phyloP scores from a whole-genome alignment of 1,140 invertebrate genomes.

The Heliothis subflexa region DNA sequence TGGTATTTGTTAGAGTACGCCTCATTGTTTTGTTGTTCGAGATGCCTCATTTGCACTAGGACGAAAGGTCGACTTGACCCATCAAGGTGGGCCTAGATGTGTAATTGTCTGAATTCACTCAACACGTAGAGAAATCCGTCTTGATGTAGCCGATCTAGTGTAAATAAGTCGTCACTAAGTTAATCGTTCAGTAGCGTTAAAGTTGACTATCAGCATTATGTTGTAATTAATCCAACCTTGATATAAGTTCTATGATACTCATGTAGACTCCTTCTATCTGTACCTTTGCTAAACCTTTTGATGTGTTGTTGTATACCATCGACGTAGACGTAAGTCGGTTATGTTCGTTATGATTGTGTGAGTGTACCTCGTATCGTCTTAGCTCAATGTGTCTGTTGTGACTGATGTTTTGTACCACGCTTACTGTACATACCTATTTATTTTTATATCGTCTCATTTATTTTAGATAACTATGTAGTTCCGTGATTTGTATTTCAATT shows the following conservation, averaged over 20 bases:
- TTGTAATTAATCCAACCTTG: constrained; percentile 18
- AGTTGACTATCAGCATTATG: background rate
- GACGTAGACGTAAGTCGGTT: constrained; percentile 1
- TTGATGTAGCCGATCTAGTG: no score
- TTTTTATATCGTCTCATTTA: constrained; percentile 45
- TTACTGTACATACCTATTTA: constrained; percentile 44
- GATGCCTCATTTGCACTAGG: no score
- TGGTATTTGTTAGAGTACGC: constrained; percentile 44
- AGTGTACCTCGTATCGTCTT: constrained; percentile 54
- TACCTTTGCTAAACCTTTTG: constrained; percentile 20
- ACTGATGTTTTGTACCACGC: constrained; percentile 54
- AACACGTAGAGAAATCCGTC: no score
- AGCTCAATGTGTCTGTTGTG: constrained; percentile 68
- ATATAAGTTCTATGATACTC: constrained; percentile 35
- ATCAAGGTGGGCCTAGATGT: no score
- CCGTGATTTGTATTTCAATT: constrained; percentile 35
- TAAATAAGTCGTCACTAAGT: background rate
- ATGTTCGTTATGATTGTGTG: constrained; percentile 42
- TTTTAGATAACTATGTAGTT: constrained; percentile 38
- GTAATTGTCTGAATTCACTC: no score
- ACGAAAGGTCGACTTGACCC: no score
- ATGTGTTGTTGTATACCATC: constrained; percentile 26
- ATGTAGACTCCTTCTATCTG: constrained; percentile 21
- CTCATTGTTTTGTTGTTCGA: constrained; percentile 26
- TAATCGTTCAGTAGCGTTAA: constrained; percentile 17